Base-by-base conservation (phyloP, 1,140 invertebrate species). In the Drosophila ficusphila region DNA sequence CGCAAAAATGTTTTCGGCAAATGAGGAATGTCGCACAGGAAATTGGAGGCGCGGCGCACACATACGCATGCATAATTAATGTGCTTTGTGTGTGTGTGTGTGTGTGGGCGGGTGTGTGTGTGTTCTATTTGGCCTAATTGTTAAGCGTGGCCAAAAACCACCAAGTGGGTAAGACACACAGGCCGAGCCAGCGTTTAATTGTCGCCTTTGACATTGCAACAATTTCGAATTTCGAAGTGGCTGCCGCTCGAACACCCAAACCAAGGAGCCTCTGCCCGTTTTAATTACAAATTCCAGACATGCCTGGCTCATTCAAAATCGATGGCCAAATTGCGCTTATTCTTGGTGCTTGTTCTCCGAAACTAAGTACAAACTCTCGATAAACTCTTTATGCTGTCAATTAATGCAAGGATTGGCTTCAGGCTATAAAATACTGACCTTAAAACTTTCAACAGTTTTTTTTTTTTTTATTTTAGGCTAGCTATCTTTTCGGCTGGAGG, bases 181-280 rank as follows among this genome's bases (percentile, higher is more conserved):
- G 34, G 29, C 29, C 11, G 33, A 52, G 51, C 41, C 68, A 47
- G 25, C 70, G 58, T 57, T 86, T 76, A 72, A 72, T 73, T 73
- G 81, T 74, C 76, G 82, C 68, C 76, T 86, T 88, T 70, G 76
- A 85, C 42, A 86, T 81, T 86, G 81, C 76, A 85, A 69, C 76
- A 85, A 60, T 85, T 70, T 54, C 16, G 21, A 85, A 60, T 85
- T 70, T 54, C 16, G 21, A 58, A 76, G 61, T 60, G 56, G 8
- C 51, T 68, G 16, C 33, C 25, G 39, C 27, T 21, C 3, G 19
- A 53, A 36, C 48, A 25, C 16, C 33, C 36, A n/a, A 6, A 18
- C 38, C 46, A 18, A 48, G 48, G 14, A 36, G 36, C 33, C 36
- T 33, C 51, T 46, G 56, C 56, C 36, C 51, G 51, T 39, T 72